phyloP scores from a whole-genome alignment of 2,888 invertebrate species.

The Nephrotoma appendiculata region DNA sequence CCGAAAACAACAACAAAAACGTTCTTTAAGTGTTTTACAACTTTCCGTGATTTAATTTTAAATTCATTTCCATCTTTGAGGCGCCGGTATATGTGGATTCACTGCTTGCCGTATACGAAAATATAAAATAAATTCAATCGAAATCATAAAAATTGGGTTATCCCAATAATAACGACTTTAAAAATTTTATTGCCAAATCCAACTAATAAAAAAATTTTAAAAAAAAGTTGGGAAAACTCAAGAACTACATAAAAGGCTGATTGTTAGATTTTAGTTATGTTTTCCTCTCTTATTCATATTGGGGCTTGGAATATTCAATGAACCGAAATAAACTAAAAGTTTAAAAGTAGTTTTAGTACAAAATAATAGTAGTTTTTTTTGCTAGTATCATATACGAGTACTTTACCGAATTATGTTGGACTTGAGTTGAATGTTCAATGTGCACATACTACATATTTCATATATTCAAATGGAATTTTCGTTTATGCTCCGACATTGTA shows the following conservation, averaged over 20 bases:
- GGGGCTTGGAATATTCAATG: not conserved
- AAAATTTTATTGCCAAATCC: not conserved
- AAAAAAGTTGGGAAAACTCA: not conserved
- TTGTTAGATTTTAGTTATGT: not conserved
- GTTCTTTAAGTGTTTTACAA: too few species aligned
- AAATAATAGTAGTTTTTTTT: not conserved
- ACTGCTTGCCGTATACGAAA: too few species aligned
- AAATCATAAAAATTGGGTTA: not conserved
- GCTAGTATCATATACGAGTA: not conserved
- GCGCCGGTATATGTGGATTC: too few species aligned
- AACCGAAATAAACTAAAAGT: not conserved
- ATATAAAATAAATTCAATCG: not conserved
- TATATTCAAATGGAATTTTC: not conserved
- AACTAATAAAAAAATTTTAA: not conserved
- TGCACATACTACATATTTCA: not conserved
- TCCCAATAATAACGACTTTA: not conserved
- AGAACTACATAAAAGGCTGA: not conserved
- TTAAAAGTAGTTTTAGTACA: not conserved
- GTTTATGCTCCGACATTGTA: not conserved
- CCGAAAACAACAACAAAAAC: too few species aligned
- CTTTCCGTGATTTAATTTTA: too few species aligned
- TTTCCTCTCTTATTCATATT: not conserved
- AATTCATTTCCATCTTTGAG: too few species aligned
- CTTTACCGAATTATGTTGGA: not conserved
- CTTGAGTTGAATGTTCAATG: not conserved